Base-by-base conservation (phyloP, 2,113 vertebrate species). In the Rhynchopsitta pachyrhyncha region DNA sequence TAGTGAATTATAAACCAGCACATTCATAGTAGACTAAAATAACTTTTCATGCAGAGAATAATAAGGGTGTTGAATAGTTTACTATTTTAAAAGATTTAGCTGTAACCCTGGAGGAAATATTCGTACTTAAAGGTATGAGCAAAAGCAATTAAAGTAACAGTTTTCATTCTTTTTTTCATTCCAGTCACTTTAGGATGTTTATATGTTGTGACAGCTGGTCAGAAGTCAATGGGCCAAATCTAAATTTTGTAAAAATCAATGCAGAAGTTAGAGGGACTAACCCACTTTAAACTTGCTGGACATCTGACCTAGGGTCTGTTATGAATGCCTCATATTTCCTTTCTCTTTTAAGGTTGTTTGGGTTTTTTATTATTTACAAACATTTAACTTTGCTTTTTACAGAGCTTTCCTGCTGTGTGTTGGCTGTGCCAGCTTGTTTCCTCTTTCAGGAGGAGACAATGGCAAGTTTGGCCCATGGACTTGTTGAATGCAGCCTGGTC, bases 71-170 rank as follows among this genome's bases (percentile, higher is more conserved):
- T 78, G 64, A 78, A 81, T 62, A 78, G 47, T 73, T 93, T 66
- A 82, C 66, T 68, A 24, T 84, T 95, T 96, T n/a, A 86, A 90
- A 95, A 90, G 18, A 88, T 88, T 74, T 64, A 94, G 44, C 62
- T 88, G 33, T 82, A 90, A 78, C 33, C 22, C 76, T 73, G 60
- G 31, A 69, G 57, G 62, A 88, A 93, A 88, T 63, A 92, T 53
- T 83, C 90, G 29, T 63, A 68, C 22, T 62, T 84, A 79, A 93
- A 86, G 11, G 18, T 74, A 81, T 39, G 35, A 94, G 25, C 8
- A 88, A 94, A 94, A 90, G 33, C 64, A 92, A 90, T 90, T 88
- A 84, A 84, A 23, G 41, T 71, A 86, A 62, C 41, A 44, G 25
- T 18, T 74, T 80, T 74, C 47, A 29, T 18, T 67, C 25, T 63